A percentile compares a stretch with the other conserved stretches of the same genome.
Evolutionary conservation across 2,113 vertebrate genomes (phyloP).

Genomic region (Lamprotornis superbus): DNA sequence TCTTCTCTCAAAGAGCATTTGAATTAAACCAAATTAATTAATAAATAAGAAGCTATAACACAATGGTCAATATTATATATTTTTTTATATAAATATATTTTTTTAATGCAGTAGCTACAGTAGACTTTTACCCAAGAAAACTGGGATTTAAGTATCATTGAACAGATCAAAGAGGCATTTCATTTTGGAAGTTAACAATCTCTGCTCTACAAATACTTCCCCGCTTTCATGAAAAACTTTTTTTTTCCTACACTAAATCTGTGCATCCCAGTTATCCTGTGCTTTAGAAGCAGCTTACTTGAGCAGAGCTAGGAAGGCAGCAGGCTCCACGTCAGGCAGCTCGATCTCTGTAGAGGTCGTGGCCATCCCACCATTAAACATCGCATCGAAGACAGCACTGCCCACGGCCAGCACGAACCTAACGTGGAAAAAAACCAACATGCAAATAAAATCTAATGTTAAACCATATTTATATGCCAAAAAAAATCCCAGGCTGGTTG

Average conservation of each 20-base stretch:
- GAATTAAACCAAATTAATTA: neutral
- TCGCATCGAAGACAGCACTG: conserved; percentile 94
- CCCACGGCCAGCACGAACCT: conserved; percentile 97
- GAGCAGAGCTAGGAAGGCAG: conserved; percentile 91
- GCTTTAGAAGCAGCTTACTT: conserved; percentile 79
- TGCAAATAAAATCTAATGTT: neutral
- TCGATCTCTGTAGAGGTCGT: conserved; percentile 97
- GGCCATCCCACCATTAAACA: conserved; percentile 98
- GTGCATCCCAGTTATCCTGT: neutral
- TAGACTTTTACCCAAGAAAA: neutral
- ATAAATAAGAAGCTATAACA: neutral
- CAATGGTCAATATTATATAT: neutral
- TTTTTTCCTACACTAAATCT: neutral
- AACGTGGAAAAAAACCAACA: neutral
- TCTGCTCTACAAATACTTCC: neutral
- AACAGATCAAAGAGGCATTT: neutral
- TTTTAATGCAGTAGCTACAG: neutral
- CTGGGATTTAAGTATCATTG: neutral
- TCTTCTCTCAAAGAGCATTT: neutral
- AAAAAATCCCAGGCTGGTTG: neutral
- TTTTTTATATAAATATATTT: too few relatives aligned
- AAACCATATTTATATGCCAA: neutral
- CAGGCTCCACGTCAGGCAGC: conserved; percentile 93
- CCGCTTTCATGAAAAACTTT: neutral
- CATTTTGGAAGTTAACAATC: neutral